Conservation (phyloP, 1,140 invertebrate genomes). For the Scaptomyza montana region DNA sequence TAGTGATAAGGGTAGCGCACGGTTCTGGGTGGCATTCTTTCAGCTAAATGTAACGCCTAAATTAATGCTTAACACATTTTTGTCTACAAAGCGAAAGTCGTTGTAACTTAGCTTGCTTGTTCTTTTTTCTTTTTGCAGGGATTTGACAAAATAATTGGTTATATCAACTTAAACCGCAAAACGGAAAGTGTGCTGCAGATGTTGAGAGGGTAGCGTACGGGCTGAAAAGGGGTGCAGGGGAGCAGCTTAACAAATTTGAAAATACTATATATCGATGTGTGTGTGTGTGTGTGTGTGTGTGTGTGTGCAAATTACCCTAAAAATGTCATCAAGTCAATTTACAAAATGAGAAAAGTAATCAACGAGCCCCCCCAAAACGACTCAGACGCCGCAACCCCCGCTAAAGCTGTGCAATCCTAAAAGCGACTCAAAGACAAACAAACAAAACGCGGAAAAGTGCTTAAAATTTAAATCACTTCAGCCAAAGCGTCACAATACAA, state of each 20-base stretch:
- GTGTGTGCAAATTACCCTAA: conserved; percentile 70
- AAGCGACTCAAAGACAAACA: conserved; percentile 24
- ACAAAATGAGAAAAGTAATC: conserved; percentile 80
- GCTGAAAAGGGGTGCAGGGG: not conserved
- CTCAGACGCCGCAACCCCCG: too few species aligned
- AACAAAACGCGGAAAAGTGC: conserved; percentile 68
- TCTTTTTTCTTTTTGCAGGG: not conserved
- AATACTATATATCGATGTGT: not conserved
- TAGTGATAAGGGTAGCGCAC: not conserved
- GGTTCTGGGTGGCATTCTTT: not conserved
- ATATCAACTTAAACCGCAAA: conserved; percentile 45
- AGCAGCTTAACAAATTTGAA: too few species aligned
- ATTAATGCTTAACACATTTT: conserved; percentile 71
- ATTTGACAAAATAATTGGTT: conserved; percentile 62
- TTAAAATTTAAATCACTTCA: conserved; percentile 82
- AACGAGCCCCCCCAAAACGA: conserved; percentile 43
- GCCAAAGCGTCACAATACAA: conserved; percentile 55
- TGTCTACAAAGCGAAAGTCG: conserved; percentile 30
- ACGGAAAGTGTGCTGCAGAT: not conserved
- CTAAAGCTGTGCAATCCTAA: not conserved
- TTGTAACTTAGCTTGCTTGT: too few species aligned
- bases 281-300: not conserved
- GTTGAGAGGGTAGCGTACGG: not conserved
- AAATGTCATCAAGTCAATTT: conserved; percentile 81
- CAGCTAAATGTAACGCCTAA: conserved; percentile 64